Evolutionary conservation across 2,888 invertebrate species (phyloP).

Genomic region (Clistopyga incitator): DNA sequence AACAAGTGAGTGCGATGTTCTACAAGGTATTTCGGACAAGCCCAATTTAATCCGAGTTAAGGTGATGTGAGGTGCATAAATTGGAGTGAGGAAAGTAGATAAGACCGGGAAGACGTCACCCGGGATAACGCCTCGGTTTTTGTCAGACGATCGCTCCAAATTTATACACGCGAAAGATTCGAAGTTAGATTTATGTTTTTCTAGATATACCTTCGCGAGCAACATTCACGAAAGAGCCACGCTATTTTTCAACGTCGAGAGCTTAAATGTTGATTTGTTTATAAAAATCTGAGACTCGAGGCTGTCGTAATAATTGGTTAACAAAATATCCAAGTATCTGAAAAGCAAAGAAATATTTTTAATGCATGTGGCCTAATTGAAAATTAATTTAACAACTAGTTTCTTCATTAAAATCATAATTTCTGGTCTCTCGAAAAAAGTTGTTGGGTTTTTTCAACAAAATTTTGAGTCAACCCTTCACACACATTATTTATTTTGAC

Average conservation of each 20-base stretch:
- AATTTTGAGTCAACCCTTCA: too few species aligned
- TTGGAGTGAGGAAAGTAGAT: not conserved
- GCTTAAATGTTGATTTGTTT: not conserved
- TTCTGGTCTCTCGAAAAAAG: too few species aligned
- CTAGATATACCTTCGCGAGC: not conserved
- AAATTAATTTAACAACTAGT: too few species aligned
- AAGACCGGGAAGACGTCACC: not conserved
- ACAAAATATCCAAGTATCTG: too few species aligned
- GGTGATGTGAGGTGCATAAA: constrained; percentile 3
- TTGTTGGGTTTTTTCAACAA: too few species aligned
- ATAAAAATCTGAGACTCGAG: not conserved
- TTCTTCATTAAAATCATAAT: too few species aligned
- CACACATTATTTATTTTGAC: too few species aligned
- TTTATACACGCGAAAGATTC: constrained; percentile 8
- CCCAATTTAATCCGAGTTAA: constrained; percentile 56
- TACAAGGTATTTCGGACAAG: constrained; percentile 6
- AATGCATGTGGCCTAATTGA: too few species aligned
- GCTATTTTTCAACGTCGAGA: not conserved
- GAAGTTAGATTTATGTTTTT: constrained; percentile 9
- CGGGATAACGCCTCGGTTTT: not conserved
- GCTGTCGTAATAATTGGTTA: too few species aligned
- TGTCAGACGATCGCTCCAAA: not conserved
- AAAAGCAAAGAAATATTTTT: too few species aligned
- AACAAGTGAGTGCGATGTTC: not conserved
- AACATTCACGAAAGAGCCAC: not conserved